These are phyloP conservation scores for Chelidonichthys spinosus DNA, from an alignment of 2,797 vertebrate species.

Conservation along the genomic window DNA sequence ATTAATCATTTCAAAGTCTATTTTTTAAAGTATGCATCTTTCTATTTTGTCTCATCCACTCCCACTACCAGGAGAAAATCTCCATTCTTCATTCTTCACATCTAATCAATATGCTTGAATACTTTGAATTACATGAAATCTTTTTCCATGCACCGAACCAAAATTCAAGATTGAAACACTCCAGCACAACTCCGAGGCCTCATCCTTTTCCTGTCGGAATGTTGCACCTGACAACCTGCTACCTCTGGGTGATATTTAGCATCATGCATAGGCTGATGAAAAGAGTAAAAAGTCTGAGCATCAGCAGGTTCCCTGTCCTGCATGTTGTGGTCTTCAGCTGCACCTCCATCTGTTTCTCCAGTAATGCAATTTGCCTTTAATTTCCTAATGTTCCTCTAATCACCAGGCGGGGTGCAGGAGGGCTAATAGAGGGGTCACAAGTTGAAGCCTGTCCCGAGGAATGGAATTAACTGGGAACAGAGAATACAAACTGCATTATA, in stretches of 20 bases:
- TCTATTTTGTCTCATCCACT: not conserved
- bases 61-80: not conserved
- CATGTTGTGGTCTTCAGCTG: slow-evolving; percentile 71
- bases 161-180: slow-evolving; percentile 50
- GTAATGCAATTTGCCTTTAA: slow-evolving; percentile 88
- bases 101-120: slow-evolving; percentile 5
- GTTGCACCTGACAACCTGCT: slow-evolving; percentile 60
- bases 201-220: slow-evolving; percentile 54
- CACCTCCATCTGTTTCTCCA: slow-evolving; percentile 83
- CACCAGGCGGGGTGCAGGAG: slow-evolving; percentile 77
- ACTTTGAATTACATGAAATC: slow-evolving; percentile 25
- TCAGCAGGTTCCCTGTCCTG: slow-evolving; percentile 79
- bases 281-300: slow-evolving; percentile 66
- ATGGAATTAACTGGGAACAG: slow-evolving; percentile 84
- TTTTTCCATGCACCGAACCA: slow-evolving; percentile 14
- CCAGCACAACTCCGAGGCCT: slow-evolving; percentile 38
- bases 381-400: slow-evolving; percentile 89
- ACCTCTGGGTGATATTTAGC: slow-evolving; percentile 76
- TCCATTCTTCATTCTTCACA: not conserved
- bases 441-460: slow-evolving; percentile 82
- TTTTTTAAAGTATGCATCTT: not conserved
- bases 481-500: slow-evolving; percentile 85
- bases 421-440: slow-evolving; percentile 85
- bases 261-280: slow-evolving; percentile 51
- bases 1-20: slow-evolving; percentile 36